phyloP scores from a whole-genome alignment of 2,797 vertebrate genomes.

The Silurus lanzhouensis region DNA sequence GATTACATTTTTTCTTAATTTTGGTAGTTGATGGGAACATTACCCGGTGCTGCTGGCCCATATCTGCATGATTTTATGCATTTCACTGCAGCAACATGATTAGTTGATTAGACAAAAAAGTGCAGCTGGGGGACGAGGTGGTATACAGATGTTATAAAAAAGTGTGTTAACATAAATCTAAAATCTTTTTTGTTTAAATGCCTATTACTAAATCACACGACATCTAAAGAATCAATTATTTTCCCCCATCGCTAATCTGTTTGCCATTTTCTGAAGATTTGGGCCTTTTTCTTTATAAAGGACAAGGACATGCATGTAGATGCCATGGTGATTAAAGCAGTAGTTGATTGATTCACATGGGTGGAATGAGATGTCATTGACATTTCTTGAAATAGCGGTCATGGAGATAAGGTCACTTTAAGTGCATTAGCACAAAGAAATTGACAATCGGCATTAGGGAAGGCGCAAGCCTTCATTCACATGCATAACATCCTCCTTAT shows the following conservation, averaged over 20 bases:
- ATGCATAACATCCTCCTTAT: slow-evolving; percentile 33
- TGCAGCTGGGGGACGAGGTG: neutral
- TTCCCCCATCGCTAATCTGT: neutral
- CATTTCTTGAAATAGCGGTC: slow-evolving; percentile 47
- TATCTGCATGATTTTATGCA: neutral
- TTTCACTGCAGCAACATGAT: neutral
- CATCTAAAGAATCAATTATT: neutral
- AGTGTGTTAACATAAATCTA: neutral
- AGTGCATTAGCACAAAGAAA: slow-evolving; percentile 55
- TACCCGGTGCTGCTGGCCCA: neutral
- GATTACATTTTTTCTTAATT: no score
- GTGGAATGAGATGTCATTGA: slow-evolving; percentile 51
- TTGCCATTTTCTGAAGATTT: neutral
- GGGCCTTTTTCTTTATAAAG: neutral
- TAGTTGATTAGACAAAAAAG: neutral
- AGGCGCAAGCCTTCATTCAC: slow-evolving; percentile 47
- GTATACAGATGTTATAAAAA: neutral
- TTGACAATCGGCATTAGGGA: slow-evolving; percentile 48
- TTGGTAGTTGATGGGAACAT: neutral
- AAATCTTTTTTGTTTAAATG: neutral
- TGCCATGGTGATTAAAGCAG: slow-evolving; percentile 10
- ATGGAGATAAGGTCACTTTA: slow-evolving; percentile 53
- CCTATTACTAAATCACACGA: neutral
- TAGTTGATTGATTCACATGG: slow-evolving; percentile 42
- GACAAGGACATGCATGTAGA: slow-evolving; percentile 22